Percentiles rank a stretch among this genome's conserved stretches.
These are phyloP conservation scores for Engraulis encrasicolus DNA, from an alignment of 2,113 vertebrate genomes.

Conservation along the genomic window DNA sequence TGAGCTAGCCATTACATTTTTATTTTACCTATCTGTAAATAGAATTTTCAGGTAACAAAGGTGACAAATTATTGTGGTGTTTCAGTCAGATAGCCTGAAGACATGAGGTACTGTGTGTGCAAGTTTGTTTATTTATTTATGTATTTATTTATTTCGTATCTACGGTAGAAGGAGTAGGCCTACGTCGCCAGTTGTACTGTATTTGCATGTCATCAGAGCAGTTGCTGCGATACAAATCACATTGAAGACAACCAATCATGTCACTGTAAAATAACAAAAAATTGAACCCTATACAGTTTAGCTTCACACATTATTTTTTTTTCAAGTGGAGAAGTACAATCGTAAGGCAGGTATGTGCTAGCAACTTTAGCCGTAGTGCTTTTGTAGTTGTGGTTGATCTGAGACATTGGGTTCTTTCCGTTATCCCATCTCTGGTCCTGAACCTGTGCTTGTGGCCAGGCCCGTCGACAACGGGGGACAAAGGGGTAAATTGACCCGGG, in stretches of 20 bases:
- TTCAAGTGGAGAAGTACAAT: neutral
- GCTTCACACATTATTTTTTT: neutral
- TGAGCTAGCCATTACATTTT: neutral
- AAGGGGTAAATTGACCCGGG: too few species aligned
- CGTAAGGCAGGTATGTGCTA: neutral
- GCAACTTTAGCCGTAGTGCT: neutral
- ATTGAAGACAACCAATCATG: neutral
- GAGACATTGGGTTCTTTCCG: too few species aligned
- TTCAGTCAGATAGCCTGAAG: neutral
- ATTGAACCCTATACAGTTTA: neutral
- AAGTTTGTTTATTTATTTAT: neutral
- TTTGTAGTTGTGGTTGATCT: neutral
- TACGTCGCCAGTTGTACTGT: neutral
- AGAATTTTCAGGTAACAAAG: conserved; percentile 9
- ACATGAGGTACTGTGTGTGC: neutral
- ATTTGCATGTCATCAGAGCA: neutral
- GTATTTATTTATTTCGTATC: neutral
- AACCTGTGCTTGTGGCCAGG: too few species aligned
- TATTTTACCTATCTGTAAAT: neutral
- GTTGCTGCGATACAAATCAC: neutral
- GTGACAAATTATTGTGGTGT: conserved; percentile 11
- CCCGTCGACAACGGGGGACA: too few species aligned
- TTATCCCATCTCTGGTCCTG: too few species aligned
- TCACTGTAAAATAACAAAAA: neutral
- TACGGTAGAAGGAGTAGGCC: neutral